These are phyloP conservation scores for Rhynchomys soricoides DNA, from an alignment of 2,113 vertebrate genomes.

Conservation along the genomic window DNA sequence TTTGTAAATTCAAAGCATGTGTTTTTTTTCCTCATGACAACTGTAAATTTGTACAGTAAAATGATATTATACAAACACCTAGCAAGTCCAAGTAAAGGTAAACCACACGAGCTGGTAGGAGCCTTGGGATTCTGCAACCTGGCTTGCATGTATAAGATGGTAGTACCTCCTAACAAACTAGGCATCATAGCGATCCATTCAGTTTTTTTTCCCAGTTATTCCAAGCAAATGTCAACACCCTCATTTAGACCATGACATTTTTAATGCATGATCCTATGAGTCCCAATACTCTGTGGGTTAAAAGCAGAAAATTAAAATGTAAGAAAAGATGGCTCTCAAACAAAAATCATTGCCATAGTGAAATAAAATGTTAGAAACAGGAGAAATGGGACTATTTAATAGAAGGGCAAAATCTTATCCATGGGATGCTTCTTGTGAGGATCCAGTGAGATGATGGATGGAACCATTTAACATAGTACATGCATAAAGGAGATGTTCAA, in stretches of 20 bases:
- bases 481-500: neutral
- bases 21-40: neutral
- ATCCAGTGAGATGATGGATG: neutral
- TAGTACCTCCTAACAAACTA: neutral
- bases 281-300: neutral
- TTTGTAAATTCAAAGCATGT: constrained; percentile 14
- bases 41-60: neutral
- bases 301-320: constrained; percentile 38
- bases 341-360: neutral
- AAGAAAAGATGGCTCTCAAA: neutral
- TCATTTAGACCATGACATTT: neutral
- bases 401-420: neutral
- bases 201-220: neutral
- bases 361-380: neutral
- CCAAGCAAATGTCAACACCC: neutral
- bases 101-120: neutral
- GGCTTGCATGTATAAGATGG: accelerated
- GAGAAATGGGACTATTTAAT: neutral
- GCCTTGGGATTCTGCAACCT: neutral
- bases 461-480: neutral
- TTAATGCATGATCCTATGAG: neutral
- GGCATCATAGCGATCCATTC: neutral
- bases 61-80: neutral
- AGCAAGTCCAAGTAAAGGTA: neutral
- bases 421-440: neutral